Evolutionary conservation across 1,140 invertebrate genomes (phyloP).

Genomic region (Bradysia coprophila): DNA sequence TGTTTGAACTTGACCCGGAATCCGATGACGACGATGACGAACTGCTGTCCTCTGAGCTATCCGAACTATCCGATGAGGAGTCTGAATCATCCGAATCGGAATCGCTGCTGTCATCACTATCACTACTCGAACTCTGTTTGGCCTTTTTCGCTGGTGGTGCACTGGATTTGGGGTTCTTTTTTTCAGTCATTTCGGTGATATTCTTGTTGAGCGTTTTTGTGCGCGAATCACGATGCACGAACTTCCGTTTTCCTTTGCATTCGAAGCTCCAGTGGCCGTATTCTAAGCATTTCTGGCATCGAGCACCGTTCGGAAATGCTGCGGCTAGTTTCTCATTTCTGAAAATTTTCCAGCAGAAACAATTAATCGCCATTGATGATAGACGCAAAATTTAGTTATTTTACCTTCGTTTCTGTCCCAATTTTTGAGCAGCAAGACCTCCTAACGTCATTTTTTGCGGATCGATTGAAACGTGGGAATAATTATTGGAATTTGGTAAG

Average conservation of each 20-base stretch:
- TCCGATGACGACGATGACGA: conserved; percentile 3
- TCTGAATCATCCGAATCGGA: conserved; percentile 6
- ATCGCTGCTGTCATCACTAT: not conserved
- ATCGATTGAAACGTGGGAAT: no score
- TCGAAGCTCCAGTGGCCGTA: conserved; percentile 86
- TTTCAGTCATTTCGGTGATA: conserved; percentile 27
- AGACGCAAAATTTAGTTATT: not conserved
- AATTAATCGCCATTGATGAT: not conserved
- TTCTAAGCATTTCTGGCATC: conserved; percentile 83
- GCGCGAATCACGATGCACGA: conserved; percentile 59
- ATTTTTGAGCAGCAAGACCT: conserved; percentile 17
- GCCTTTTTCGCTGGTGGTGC: not conserved
- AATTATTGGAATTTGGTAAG: no score
- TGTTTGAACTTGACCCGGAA: conserved; percentile 4
- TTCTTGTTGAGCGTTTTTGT: conserved; percentile 63
- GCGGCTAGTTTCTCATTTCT: conserved; percentile 32
- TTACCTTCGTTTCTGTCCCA: conserved; percentile 19
- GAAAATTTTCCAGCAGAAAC: conserved; percentile 4
- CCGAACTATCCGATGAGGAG: conserved; percentile 3
- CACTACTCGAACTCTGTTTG: not conserved
- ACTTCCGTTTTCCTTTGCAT: conserved; percentile 80
- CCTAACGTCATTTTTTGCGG: conserved; percentile 24
- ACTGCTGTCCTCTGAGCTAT: conserved; percentile 4
- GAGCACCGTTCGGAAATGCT: conserved; percentile 44
- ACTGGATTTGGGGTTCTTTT: conserved; percentile 11